Evolutionary conservation across 2,113 vertebrate genomes (phyloP).

Genomic region (Burhinus oedicnemus): DNA sequence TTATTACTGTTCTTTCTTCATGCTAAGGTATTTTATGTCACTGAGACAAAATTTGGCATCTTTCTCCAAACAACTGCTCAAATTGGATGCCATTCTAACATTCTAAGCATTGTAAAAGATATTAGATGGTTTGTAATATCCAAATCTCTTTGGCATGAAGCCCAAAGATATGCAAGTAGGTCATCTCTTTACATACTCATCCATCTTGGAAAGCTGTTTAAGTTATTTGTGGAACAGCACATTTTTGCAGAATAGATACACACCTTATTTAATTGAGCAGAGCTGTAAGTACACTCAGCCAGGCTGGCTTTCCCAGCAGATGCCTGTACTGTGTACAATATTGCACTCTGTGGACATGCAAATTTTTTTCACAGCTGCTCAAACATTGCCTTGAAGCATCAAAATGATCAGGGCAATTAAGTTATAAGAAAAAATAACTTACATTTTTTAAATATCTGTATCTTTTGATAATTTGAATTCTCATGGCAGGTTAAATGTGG

Average conservation of each 20-base stretch:
- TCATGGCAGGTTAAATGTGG: not conserved
- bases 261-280: not conserved
- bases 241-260: not conserved
- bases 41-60: not conserved
- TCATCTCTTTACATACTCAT: not conserved
- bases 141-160: not conserved
- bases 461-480: not conserved
- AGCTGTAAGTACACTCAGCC: not conserved
- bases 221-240: not conserved
- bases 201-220: not conserved
- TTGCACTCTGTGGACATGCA: not conserved
- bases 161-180: not conserved
- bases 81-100: not conserved
- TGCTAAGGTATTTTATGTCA: not conserved
- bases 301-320: not conserved
- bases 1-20: not conserved
- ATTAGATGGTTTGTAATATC: not conserved
- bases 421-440: slow-evolving; percentile 1
- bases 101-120: not conserved
- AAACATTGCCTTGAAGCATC: not conserved
- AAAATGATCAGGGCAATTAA: slow-evolving; percentile 24
- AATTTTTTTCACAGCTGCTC: slow-evolving; percentile 35
- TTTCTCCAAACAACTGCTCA: not conserved
- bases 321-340: not conserved
- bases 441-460: not conserved